Percentiles rank a stretch among this genome's conserved stretches.
These are phyloP conservation scores for Empis stercorea DNA, from an alignment of 2,888 invertebrate genomes.

Conservation along the genomic window DNA sequence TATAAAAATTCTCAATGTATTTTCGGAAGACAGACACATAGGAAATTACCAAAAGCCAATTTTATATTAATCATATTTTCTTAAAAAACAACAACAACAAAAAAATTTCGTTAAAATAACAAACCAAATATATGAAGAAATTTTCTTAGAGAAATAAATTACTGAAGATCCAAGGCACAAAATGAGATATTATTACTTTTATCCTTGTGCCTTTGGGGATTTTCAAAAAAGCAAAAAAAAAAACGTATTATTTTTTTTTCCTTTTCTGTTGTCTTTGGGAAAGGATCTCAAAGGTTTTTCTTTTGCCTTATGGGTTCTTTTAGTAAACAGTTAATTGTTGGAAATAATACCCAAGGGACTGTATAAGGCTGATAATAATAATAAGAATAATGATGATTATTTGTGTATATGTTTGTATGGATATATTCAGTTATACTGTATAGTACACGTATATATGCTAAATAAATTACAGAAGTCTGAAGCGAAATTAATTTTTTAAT, in stretches of 20 bases:
- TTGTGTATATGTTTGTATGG: too few relatives aligned
- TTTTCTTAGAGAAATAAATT: neutral
- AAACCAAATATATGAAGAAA: neutral
- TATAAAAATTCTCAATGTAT: too few relatives aligned
- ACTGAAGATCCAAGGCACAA: neutral
- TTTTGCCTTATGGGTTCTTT: too few relatives aligned
- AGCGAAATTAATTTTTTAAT: neutral
- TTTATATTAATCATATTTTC: too few relatives aligned
- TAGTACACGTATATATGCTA: too few relatives aligned
- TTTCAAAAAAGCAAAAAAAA: neutral
- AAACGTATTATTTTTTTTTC: neutral
- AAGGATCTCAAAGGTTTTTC: too few relatives aligned
- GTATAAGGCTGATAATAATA: neutral
- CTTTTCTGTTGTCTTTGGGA: neutral
- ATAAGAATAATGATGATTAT: too few relatives aligned
- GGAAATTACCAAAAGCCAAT: neutral
- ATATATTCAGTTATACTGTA: too few relatives aligned
- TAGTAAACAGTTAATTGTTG: constrained; percentile 1
- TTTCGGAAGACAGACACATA: too few relatives aligned
- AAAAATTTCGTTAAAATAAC: too few relatives aligned
- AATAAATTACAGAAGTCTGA: too few relatives aligned
- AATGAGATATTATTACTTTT: neutral
- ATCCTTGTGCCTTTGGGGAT: neutral
- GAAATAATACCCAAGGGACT: neutral
- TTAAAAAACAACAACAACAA: neutral